Evolutionary conservation across 2,113 vertebrate genomes (phyloP).

Genomic region (Myiozetetes cayanensis): DNA sequence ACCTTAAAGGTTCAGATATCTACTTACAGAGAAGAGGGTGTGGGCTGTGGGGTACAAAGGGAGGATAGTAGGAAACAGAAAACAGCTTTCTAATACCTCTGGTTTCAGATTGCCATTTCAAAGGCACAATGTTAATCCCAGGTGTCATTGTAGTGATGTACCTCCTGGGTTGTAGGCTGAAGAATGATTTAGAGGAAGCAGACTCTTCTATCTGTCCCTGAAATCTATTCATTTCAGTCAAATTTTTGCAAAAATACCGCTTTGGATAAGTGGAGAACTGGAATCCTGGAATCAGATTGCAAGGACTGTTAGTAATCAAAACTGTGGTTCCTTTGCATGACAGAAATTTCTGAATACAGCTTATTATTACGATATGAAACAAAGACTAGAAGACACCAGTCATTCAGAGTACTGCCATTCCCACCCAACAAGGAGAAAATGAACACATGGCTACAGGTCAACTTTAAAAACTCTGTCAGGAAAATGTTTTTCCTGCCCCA

Average conservation of each 20-base stretch:
- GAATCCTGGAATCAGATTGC: not conserved
- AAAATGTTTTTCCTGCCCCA: not conserved
- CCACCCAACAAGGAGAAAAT: not conserved
- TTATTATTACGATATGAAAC: not conserved
- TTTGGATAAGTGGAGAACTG: not conserved
- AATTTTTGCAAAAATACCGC: not conserved
- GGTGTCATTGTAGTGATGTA: not conserved
- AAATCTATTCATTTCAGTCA: not conserved
- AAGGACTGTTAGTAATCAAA: constrained; percentile 8
- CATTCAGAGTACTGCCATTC: not conserved
- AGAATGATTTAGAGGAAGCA: not conserved
- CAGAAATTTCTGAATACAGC: not conserved
- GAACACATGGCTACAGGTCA: not conserved
- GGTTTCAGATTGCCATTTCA: not conserved
- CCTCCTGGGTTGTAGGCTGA: not conserved
- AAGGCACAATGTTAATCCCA: not conserved
- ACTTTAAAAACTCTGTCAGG: not conserved
- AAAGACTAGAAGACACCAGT: not conserved
- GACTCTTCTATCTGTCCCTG: not conserved
- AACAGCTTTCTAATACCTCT: not conserved
- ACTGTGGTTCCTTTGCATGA: not conserved
- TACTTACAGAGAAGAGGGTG: not conserved
- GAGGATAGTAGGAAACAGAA: not conserved
- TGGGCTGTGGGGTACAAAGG: not conserved
- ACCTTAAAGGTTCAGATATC: not conserved